Percentiles rank a stretch among this genome's conserved stretches.
phyloP scores from a whole-genome alignment of 2,888 invertebrate species.

The Eupithecia dodoneata region DNA sequence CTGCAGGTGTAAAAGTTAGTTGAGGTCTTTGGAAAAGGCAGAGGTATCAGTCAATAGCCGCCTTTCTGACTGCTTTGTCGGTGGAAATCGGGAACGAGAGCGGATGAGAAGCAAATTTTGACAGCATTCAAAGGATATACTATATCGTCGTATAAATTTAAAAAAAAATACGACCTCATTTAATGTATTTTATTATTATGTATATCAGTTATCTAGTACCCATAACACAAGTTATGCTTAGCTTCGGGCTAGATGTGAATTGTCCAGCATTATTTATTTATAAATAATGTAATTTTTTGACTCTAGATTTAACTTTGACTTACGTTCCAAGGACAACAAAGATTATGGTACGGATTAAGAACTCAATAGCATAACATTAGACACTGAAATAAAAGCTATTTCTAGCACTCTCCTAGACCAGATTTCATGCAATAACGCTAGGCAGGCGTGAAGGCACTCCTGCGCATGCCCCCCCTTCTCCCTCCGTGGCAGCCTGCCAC shows the following conservation, averaged over 20 bases:
- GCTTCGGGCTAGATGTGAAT: too few relatives aligned
- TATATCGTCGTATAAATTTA: too few relatives aligned
- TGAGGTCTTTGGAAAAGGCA: not conserved
- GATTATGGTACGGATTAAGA: too few relatives aligned
- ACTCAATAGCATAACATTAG: not conserved
- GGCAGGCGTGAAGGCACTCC: constrained; percentile 17
- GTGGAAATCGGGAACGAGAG: not conserved
- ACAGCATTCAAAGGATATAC: too few relatives aligned
- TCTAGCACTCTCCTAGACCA: not conserved
- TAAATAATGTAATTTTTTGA: too few relatives aligned
- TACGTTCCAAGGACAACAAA: too few relatives aligned
- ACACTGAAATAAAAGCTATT: not conserved
- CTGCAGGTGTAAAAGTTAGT: not conserved
- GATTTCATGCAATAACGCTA: constrained; percentile 51
- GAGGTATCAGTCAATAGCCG: not conserved
- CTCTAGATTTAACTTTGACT: too few relatives aligned
- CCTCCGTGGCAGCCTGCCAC: constrained; percentile 53
- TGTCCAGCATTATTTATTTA: too few relatives aligned
- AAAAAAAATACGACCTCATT: too few relatives aligned
- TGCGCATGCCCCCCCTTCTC: constrained; percentile 27
- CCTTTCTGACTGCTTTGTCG: not conserved
- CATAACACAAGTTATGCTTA: too few relatives aligned
- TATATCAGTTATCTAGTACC: too few relatives aligned
- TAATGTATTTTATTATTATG: too few relatives aligned
- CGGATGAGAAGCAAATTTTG: not conserved